phyloP scores from a whole-genome alignment of 1,140 invertebrate species.

The Pseudomyrmex gracilis region DNA sequence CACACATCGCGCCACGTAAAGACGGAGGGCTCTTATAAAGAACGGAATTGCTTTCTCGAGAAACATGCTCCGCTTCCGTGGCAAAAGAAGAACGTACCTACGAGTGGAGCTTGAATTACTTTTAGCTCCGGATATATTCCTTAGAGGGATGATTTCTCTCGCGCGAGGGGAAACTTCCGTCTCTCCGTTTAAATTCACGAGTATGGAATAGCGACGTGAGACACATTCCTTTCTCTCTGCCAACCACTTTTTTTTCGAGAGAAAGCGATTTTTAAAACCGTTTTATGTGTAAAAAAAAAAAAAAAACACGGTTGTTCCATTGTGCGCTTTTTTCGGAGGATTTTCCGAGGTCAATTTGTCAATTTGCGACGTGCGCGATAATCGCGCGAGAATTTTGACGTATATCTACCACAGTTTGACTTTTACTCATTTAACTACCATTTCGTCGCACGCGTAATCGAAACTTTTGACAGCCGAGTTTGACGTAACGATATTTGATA shows the following conservation, averaged over 20 bases:
- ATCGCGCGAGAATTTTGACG: background rate
- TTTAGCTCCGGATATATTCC: conserved; percentile 35
- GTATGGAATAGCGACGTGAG: background rate
- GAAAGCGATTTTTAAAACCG: conserved; percentile 6
- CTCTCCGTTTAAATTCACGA: conserved; percentile 32
- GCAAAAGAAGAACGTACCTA: conserved; percentile 48
- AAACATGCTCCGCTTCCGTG: conserved; percentile 47
- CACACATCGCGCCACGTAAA: conserved; percentile 25
- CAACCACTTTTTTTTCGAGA: background rate
- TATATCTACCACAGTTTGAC: too few relatives aligned
- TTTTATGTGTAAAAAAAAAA: too few relatives aligned
- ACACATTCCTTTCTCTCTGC: background rate
- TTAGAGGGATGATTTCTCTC: conserved; percentile 20
- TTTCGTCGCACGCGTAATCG: background rate
- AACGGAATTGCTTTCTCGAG: conserved; percentile 52
- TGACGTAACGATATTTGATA: background rate
- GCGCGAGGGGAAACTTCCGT: conserved; percentile 10
- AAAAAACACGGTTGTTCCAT: background rate
- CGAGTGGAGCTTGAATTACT: conserved; percentile 40
- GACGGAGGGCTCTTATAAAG: conserved; percentile 29
- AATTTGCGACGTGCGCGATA: too few relatives aligned
- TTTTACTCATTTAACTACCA: too few relatives aligned
- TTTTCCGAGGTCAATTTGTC: too few relatives aligned
- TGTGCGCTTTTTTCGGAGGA: background rate
- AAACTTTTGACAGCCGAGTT: conserved; percentile 1